Percentiles rank a stretch among this genome's conserved stretches.
phyloP scores from a whole-genome alignment of 2,113 vertebrate species.

The Myanophis thanlyinensis region DNA sequence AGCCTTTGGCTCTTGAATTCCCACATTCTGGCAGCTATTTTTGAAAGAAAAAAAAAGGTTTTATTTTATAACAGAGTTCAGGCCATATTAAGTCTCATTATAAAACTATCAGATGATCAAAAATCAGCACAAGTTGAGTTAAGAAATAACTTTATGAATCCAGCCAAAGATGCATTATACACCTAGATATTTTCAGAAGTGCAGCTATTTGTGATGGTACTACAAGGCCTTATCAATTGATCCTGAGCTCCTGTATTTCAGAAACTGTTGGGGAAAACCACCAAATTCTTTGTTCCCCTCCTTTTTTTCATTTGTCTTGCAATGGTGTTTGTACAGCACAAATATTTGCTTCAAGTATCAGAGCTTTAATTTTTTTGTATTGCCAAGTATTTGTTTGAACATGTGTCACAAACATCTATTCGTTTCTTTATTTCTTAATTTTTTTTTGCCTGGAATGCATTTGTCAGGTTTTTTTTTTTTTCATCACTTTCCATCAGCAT shows the following conservation, averaged over 20 bases:
- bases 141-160: neutral
- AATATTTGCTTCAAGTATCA: neutral
- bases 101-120: neutral
- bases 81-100: neutral
- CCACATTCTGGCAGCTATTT: neutral
- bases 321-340: constrained; percentile 1
- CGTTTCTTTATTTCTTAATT: neutral
- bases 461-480: neutral
- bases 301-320: constrained; percentile 10
- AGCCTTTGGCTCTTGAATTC: neutral
- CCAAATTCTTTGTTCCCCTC: neutral
- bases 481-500: neutral
- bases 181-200: constrained; percentile 1
- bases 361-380: neutral
- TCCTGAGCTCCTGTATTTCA: neutral
- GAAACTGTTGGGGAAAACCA: neutral
- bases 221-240: neutral
- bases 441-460: neutral
- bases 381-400: constrained; percentile 19
- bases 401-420: neutral
- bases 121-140: neutral
- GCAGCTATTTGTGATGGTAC: neutral
- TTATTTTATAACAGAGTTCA: neutral
- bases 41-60: neutral
- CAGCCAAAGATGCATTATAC: neutral